These are phyloP conservation scores for Cynaeus angustus DNA, from an alignment of 2,888 invertebrate genomes.

Conservation along the genomic window DNA sequence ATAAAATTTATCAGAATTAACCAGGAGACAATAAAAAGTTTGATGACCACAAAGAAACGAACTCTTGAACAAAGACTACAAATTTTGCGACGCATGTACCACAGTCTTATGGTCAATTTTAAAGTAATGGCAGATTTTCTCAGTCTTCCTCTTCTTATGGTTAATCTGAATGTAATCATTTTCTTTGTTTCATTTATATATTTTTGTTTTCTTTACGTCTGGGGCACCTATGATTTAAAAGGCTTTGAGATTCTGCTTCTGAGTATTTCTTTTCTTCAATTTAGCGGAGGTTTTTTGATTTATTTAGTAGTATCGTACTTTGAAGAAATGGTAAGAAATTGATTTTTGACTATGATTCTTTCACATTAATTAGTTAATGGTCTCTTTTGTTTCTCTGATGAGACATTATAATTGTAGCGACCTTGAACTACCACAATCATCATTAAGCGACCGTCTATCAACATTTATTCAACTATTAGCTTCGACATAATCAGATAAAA, in stretches of 20 bases:
- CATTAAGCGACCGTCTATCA: slow-evolving; percentile 32
- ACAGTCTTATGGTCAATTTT: slow-evolving; percentile 15
- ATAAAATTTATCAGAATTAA: slow-evolving; percentile 10
- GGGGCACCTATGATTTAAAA: slow-evolving; percentile 6
- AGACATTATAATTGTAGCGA: slow-evolving; percentile 19
- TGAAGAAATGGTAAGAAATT: slow-evolving; percentile 19
- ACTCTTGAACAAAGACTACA: background rate
- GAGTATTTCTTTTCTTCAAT: slow-evolving; percentile 7
- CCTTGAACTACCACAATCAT: slow-evolving; percentile 8
- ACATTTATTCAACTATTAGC: slow-evolving; percentile 41
- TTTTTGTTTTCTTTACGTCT: slow-evolving; percentile 1
- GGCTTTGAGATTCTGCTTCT: background rate
- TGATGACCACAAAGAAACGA: slow-evolving; percentile 2
- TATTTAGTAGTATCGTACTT: background rate
- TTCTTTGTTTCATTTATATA: slow-evolving; percentile 10
- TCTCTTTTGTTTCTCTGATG: background rate
- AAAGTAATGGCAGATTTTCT: background rate
- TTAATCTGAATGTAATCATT: background rate
- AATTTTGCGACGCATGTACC: slow-evolving; percentile 8
- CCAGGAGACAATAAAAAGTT: background rate
- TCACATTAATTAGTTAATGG: too few relatives aligned
- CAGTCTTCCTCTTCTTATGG: background rate
- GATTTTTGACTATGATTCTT: background rate
- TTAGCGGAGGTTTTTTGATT: background rate
- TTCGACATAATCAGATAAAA: slow-evolving; percentile 41